Percentiles rank a stretch among this genome's conserved stretches.
phyloP scores from a whole-genome alignment of 2,888 invertebrate genomes.

The Agrotis clavis region DNA sequence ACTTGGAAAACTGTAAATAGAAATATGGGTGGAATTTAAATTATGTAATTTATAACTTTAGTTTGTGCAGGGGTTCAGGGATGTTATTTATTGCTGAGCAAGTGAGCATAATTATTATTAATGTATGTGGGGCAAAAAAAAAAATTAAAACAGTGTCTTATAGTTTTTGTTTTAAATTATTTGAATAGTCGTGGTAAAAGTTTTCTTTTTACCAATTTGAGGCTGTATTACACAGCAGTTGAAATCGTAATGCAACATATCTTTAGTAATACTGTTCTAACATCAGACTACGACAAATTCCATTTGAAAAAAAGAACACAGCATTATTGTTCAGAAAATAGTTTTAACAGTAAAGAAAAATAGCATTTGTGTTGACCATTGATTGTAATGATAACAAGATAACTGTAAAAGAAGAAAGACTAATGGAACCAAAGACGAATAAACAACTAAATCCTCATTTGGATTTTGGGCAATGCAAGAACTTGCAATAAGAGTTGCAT shows the following conservation, averaged over 20 bases:
- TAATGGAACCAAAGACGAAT: slow-evolving; percentile 63
- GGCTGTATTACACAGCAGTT: too few relatives aligned
- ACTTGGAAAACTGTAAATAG: background rate
- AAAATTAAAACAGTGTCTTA: background rate
- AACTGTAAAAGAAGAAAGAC: background rate
- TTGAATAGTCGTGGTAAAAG: background rate
- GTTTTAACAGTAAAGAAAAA: background rate
- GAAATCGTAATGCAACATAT: slow-evolving; percentile 68
- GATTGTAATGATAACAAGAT: background rate
- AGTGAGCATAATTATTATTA: background rate
- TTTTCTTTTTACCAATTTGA: too few relatives aligned
- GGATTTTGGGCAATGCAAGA: too few relatives aligned
- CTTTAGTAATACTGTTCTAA: slow-evolving; percentile 65
- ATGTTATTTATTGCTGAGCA: slow-evolving; percentile 1
- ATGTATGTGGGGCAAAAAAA: background rate
- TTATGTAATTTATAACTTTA: background rate
- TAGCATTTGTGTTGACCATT: background rate
- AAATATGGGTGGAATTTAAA: slow-evolving; percentile 7
- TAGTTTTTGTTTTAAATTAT: background rate
- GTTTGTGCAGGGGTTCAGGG: background rate
- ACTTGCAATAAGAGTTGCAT: too few relatives aligned
- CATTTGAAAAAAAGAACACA: background rate
- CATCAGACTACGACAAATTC: slow-evolving; percentile 51
- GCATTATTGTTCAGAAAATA: background rate
- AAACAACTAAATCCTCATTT: background rate